phyloP scores from a whole-genome alignment of 2,797 vertebrate genomes.

The Ibycter americanus region DNA sequence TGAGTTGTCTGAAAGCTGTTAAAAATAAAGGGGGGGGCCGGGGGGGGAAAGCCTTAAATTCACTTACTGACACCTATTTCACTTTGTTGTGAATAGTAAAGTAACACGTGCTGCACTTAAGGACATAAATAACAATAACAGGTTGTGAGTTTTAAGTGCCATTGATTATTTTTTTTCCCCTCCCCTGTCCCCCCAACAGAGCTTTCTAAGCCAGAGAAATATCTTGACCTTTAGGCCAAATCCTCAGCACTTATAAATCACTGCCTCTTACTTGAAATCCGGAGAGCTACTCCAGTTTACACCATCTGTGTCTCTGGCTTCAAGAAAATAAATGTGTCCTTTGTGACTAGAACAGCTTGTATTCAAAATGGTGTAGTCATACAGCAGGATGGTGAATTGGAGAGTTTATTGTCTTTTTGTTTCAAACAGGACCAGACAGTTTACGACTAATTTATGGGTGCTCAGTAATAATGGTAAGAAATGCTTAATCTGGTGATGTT shows the following conservation, averaged over 20 bases:
- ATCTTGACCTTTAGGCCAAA: slow-evolving; percentile 55
- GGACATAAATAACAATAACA: background rate
- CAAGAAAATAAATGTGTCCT: slow-evolving; percentile 35
- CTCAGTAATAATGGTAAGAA: slow-evolving; percentile 7
- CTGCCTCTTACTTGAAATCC: background rate
- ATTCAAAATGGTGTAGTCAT: slow-evolving; percentile 37
- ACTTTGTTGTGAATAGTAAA: background rate
- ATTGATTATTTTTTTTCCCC: background rate
- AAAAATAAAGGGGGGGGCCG: background rate
- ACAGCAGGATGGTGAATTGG: background rate
- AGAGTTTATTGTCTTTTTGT: background rate
- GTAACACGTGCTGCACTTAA: background rate
- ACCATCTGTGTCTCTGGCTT: slow-evolving; percentile 30
- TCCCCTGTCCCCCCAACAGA: background rate
- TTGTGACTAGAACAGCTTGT: slow-evolving; percentile 40
- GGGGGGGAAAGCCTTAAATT: background rate
- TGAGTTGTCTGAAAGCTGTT: background rate
- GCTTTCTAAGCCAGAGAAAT: slow-evolving; percentile 24
- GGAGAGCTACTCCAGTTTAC: slow-evolving; percentile 22
- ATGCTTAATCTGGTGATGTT: background rate
- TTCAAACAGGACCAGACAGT: slow-evolving; percentile 3
- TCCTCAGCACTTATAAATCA: slow-evolving; percentile 35
- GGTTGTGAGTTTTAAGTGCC: slow-evolving; percentile 43
- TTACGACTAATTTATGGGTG: background rate
- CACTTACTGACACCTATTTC: background rate